Evolutionary conservation across 2,797 vertebrate genomes (phyloP), one percentile per base, ranked within the genome.

Genomic region (Ctenopoma multispine): DNA sequence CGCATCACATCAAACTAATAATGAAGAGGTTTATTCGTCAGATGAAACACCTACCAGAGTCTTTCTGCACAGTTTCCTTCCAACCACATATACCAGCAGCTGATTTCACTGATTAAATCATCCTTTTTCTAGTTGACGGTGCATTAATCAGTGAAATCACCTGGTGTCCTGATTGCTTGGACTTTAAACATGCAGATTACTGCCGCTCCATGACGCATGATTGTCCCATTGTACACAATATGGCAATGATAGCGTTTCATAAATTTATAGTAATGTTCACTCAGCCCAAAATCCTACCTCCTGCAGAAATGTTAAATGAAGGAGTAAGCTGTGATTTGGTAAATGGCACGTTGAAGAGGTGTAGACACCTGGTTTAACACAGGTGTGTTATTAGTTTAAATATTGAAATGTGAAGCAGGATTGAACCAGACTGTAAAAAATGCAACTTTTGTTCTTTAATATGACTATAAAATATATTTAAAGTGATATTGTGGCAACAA

Each of bases 91-190:
- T 47, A 48, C 15, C 9, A 41, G 58, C 51, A 56, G 68, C 65
- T 77, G 77, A 84, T 83, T 84, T 29, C 60, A 14, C 75, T 83
- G 80, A 83, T 86, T 79, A 76, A 40, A 40, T 58, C 12, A 23
- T 74, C 58, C 62, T 69, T 64, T 69, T 65, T 71, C 61, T 78
- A 54, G n/a, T 61, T 64, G 66, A 48, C 4, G 5, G 17, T 38
- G 76, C 68, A 15, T 53, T 84, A 79, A 84, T 90, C 84, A 84
- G 69, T 54, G 69, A 72, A 83, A 75, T 85, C 83, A 71, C 66
- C 67, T 73, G 74, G 24, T 36, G 79, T 18, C 15, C 46, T 77
- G 72, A 80, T 82, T 70, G 60, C 53, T 20, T 55, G 4, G 34
- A n/a, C 60, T 58, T 64, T 31, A 38, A 58, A 70, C 10, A 36